A percentile compares a stretch with the other conserved stretches of the same genome.
Evolutionary conservation across 35 echinoderm and acorn worm genomes (phyloP).

Genomic region (Apostichopus californicus): DNA sequence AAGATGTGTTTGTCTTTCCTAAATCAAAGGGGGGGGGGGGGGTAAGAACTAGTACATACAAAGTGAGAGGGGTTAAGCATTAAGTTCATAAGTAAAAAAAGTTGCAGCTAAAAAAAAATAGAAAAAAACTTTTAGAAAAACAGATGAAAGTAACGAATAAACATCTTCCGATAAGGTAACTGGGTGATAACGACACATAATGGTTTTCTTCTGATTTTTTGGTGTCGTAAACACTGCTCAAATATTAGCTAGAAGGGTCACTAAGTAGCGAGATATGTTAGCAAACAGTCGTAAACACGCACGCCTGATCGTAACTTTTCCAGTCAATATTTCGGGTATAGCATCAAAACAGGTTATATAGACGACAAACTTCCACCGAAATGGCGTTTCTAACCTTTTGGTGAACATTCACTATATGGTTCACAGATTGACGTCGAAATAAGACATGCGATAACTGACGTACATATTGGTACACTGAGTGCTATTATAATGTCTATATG

Average conservation of each 20-base stretch:
- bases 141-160: not conserved
- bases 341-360: no score
- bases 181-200: constrained; percentile 32
- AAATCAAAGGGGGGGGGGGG: not conserved
- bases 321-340: not conserved
- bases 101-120: no score
- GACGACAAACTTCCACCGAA: no score
- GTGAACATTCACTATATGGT: no score
- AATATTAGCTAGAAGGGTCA: constrained; percentile 23
- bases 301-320: constrained; percentile 28
- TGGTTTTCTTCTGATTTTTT: constrained; percentile 17
- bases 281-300: constrained; percentile 41
- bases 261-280: constrained; percentile 17
- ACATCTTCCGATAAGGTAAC: constrained; percentile 32
- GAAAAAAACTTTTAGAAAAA: no score
- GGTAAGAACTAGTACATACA: not conserved
- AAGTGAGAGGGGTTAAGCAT: not conserved
- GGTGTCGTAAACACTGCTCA: constrained; percentile 9
- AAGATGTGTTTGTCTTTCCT: not conserved
- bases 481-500: no score
- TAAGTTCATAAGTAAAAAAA: not conserved
- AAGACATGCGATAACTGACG: no score
- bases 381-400: no score
- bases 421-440: no score
- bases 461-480: no score